Conservation (phyloP, 2,113 vertebrate species). For the Copsychus sechellarum region DNA sequence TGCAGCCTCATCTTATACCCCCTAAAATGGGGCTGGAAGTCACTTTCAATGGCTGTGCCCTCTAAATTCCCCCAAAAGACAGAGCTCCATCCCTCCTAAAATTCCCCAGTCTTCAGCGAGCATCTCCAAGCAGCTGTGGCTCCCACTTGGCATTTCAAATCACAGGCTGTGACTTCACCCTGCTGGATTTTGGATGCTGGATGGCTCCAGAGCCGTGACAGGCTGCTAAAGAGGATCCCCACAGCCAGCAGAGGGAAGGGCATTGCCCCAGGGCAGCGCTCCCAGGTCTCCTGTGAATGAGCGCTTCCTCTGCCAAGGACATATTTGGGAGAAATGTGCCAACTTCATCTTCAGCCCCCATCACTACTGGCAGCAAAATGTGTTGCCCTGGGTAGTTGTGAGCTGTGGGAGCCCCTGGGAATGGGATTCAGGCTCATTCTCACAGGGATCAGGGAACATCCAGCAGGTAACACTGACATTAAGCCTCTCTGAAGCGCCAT, state of each 20-base stretch:
- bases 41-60: not conserved
- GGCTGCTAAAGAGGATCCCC: not conserved
- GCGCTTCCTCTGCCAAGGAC: not conserved
- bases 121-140: not conserved
- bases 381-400: not conserved
- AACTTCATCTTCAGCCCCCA: not conserved
- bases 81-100: not conserved
- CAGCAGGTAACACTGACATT: constrained; percentile 60
- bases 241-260: not conserved
- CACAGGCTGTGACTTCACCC: not conserved
- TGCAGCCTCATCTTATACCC: not conserved
- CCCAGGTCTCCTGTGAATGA: not conserved
- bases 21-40: not conserved
- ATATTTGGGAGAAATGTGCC: not conserved
- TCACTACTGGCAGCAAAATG: not conserved
- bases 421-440: constrained; percentile 25
- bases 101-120: not conserved
- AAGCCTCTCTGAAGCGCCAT: constrained; percentile 5
- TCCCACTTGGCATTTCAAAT: not conserved
- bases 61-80: not conserved
- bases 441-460: constrained; percentile 55
- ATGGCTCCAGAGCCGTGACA: not conserved
- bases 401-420: constrained; percentile 38
- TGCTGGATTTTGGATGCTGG: not conserved
- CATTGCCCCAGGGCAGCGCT: not conserved